Evolutionary conservation across 2,888 invertebrate genomes (phyloP), one percentile per base, ranked within the genome.

Genomic region (Sipha maydis): DNA sequence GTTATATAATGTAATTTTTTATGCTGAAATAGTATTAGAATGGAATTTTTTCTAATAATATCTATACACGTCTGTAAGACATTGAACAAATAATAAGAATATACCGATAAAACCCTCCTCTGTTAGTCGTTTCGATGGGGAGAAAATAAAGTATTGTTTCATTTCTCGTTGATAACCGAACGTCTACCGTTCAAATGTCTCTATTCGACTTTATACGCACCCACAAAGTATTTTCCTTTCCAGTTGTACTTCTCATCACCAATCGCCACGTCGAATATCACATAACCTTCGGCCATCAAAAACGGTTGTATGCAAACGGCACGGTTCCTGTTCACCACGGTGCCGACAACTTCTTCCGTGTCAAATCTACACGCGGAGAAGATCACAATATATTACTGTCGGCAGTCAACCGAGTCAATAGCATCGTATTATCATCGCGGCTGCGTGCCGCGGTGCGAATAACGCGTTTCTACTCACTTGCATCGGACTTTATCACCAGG

Each of bases 261-360:
- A 83, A 97, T 94, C 0, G 97, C 96, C 34, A 98, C 95, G 91
- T 96, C 96, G 90, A 99, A 95, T 84, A 96, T 94, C 3, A 98
- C 95, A 91, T 97, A 97, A 7, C 98, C 98, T 91, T 97, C 96
- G 54, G 96, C 96, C 92, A 95, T 95, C 88, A 98, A 94, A 89
- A 94, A 94, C 0, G 98, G 98, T 91, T 97, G 97, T 1, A 98
- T 94, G 91, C 98, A 98, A 89, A 97, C 95, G 3, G 97, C 98
- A 90, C 97, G 94, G 92, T 97, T 98, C 25, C 92, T 93, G 91
- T 96, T 95, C 0, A 97, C 94, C 76, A 95, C 95, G 86, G 94
- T 95, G 5, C 97, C 97, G 19, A 94, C 92, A 0, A 97, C 96
- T 89, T 95, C 94, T 90, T 95, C 95, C 0, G 95, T 96, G 91